A percentile compares a stretch with the other conserved stretches of the same genome.
phyloP scores from a whole-genome alignment of 2,888 invertebrate genomes.

The Netelia melanura region DNA sequence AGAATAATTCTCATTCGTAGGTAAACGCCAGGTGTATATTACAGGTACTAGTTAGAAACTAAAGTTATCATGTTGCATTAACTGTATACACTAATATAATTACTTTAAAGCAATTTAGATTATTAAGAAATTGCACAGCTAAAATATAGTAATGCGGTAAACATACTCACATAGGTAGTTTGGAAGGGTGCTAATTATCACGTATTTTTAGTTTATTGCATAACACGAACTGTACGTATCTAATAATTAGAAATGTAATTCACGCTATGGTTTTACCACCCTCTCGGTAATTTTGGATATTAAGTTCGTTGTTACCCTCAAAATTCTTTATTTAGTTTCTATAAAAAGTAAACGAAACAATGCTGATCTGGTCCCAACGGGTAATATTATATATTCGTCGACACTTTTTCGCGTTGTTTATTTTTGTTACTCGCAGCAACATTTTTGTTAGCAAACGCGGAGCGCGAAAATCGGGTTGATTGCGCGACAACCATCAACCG shows the following conservation, averaged over 20 bases:
- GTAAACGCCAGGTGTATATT: no score
- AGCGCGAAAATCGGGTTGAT: constrained; percentile 2
- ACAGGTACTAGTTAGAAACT: no score
- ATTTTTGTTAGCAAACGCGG: not conserved
- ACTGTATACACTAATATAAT: no score
- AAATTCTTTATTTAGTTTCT: not conserved
- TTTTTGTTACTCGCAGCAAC: not conserved
- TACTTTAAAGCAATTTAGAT: no score
- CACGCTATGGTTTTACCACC: not conserved
- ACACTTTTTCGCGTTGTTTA: not conserved
- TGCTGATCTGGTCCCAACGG: not conserved
- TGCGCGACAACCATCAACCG: not conserved
- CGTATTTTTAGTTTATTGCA: no score
- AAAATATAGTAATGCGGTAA: no score
- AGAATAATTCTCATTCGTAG: no score
- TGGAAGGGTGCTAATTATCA: no score
- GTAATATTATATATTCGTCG: not conserved
- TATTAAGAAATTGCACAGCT: no score
- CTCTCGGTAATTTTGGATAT: not conserved
- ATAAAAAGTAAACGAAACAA: not conserved
- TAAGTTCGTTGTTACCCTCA: not conserved
- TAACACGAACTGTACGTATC: no score
- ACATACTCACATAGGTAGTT: no score
- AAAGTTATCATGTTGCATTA: no score
- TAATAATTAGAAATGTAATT: constrained; percentile 2